A percentile compares a stretch with the other conserved stretches of the same genome.
These are phyloP conservation scores for Charanyca ferruginea DNA, from an alignment of 2,888 invertebrate genomes.

Conservation along the genomic window DNA sequence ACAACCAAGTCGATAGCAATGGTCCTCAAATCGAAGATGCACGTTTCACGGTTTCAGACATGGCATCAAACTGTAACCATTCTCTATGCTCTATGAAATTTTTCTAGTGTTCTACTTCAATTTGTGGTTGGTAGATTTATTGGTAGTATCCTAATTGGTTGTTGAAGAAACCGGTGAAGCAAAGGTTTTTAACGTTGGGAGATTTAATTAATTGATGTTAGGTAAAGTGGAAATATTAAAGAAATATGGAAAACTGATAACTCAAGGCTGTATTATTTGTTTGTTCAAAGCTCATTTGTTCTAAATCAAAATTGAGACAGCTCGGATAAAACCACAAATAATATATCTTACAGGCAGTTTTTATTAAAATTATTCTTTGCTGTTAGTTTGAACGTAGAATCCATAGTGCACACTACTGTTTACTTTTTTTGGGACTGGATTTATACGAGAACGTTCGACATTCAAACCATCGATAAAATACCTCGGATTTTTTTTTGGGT, in stretches of 20 bases:
- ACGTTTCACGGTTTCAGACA: not conserved
- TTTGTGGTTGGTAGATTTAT: not conserved
- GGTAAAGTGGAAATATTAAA: too few relatives aligned
- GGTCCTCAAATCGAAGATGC: not conserved
- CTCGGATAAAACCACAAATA: too few relatives aligned
- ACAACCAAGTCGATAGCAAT: conserved; percentile 1
- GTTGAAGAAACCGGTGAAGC: not conserved
- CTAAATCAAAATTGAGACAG: too few relatives aligned
- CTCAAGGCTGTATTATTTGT: too few relatives aligned
- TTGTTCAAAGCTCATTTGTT: too few relatives aligned
- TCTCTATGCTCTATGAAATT: too few relatives aligned
- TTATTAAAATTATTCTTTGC: not conserved
- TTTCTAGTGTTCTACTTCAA: too few relatives aligned
- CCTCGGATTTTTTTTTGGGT: not conserved
- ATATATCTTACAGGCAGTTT: not conserved
- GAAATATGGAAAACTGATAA: too few relatives aligned
- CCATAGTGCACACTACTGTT: conserved; percentile 1
- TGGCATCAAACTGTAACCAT: not conserved
- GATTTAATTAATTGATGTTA: too few relatives aligned
- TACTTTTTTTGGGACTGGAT: conserved; percentile 2
- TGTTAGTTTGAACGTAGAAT: not conserved
- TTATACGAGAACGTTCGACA: conserved; percentile 6
- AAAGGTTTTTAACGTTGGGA: not conserved
- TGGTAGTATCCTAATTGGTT: not conserved
- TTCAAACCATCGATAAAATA: not conserved